Conservation (phyloP, 2,888 invertebrate species). For the Tanytarsus gracilentus region DNA sequence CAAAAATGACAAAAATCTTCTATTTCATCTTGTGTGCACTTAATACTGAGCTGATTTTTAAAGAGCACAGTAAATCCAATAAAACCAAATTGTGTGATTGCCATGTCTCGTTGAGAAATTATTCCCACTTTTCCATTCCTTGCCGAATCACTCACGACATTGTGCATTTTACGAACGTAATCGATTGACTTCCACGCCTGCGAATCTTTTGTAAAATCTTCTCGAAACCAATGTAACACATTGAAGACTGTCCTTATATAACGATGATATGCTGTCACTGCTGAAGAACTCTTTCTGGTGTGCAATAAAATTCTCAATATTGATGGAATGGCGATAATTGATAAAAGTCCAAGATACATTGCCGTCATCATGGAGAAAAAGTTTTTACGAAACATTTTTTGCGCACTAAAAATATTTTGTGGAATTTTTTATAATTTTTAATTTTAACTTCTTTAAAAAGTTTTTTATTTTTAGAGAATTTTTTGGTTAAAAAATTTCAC, state of each 20-base stretch:
- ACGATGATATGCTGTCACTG: conserved; percentile 59
- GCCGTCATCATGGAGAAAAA: conserved; percentile 58
- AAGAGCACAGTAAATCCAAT: conserved; percentile 1
- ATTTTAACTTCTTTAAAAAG: no score
- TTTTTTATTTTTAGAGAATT: no score
- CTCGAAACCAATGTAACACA: conserved; percentile 67
- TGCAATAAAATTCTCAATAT: conserved; percentile 61
- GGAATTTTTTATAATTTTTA: no score
- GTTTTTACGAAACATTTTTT: conserved; percentile 60
- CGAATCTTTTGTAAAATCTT: conserved; percentile 53
- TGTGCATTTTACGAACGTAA: conserved; percentile 58
- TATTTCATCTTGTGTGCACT: background rate
- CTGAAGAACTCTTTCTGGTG: conserved; percentile 60
- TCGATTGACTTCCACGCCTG: conserved; percentile 60
- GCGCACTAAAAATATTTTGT: conserved; percentile 52
- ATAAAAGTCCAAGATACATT: conserved; percentile 67
- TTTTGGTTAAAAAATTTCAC: no score
- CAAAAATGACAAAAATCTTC: conserved; percentile 19
- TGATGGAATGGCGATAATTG: conserved; percentile 64
- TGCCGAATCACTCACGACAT: conserved; percentile 50
- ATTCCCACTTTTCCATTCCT: conserved; percentile 44
- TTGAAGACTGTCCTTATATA: conserved; percentile 73
- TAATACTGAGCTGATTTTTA: background rate
- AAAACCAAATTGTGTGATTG: conserved; percentile 17
- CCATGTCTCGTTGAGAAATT: conserved; percentile 18